Conservation (phyloP, 1,140 invertebrate genomes). For the Stegodyphus dumicola region DNA sequence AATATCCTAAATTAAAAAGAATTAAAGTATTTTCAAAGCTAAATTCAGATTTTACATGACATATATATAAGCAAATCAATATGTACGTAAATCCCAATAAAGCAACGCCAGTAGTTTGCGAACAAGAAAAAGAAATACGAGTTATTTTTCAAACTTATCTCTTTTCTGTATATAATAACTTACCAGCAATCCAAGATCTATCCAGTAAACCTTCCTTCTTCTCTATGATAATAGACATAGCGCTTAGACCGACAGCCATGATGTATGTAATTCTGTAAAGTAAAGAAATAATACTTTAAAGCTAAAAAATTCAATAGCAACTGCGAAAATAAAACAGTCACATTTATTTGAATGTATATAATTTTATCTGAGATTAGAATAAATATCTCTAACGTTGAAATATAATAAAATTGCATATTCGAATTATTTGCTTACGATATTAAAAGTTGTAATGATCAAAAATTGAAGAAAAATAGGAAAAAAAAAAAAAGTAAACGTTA, state of each 20-base stretch:
- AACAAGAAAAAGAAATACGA: neutral
- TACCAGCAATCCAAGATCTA: conserved; percentile 87
- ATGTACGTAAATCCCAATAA: too few species aligned
- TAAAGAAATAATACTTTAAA: conserved; percentile 77
- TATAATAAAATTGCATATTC: too few species aligned
- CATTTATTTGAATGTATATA: neutral
- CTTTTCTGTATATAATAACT: neutral
- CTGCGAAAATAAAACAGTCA: neutral
- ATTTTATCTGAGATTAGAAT: too few species aligned
- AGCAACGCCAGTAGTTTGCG: too few species aligned
- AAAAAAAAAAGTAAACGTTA: neutral
- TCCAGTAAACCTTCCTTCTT: conserved; percentile 91
- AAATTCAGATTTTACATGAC: too few species aligned
- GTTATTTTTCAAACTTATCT: neutral
- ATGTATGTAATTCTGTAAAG: conserved; percentile 91
- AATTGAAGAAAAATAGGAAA: neutral
- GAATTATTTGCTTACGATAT: too few species aligned
- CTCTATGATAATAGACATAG: conserved; percentile 90
- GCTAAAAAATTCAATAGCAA: conserved; percentile 51
- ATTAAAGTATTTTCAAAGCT: too few species aligned
- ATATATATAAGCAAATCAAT: too few species aligned
- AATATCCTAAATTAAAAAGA: too few species aligned
- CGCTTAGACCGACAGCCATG: conserved; percentile 93
- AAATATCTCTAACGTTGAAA: too few species aligned
- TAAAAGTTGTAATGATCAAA: too few species aligned